Percentiles rank a stretch among this genome's conserved stretches.
Evolutionary conservation across 2,888 invertebrate species (phyloP).

Genomic region (Sarcophaga variegata): DNA sequence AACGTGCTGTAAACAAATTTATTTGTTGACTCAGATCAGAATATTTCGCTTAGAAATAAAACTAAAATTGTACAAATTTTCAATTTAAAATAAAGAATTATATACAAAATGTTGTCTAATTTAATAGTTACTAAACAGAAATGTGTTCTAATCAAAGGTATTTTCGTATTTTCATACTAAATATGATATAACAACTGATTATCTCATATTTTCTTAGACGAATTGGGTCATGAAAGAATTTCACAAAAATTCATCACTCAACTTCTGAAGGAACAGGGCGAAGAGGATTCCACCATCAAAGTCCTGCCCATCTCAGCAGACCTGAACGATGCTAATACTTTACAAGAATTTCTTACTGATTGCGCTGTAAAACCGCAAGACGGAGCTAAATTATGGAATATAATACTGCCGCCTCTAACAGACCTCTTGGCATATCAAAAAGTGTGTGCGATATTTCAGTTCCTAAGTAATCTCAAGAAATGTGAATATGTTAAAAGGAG

Average conservation of each 20-base stretch:
- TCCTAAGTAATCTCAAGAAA: constrained; percentile 75
- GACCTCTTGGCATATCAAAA: constrained; percentile 76
- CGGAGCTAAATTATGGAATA: constrained; percentile 71
- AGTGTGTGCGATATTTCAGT: constrained; percentile 75
- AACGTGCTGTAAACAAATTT: constrained; percentile 54
- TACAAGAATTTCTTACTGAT: constrained; percentile 72
- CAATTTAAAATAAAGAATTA: constrained; percentile 8
- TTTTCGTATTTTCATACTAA: constrained; percentile 37
- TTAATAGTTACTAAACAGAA: constrained; percentile 77
- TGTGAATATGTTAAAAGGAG: constrained; percentile 75
- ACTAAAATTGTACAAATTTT: not conserved
- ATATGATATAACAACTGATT: not conserved
- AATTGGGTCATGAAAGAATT: constrained; percentile 78
- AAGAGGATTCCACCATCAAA: constrained; percentile 73
- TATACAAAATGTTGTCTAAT: constrained; percentile 77
- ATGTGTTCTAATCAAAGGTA: constrained; percentile 80
- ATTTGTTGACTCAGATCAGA: not conserved
- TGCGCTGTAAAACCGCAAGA: constrained; percentile 62
- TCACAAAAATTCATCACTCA: constrained; percentile 76
- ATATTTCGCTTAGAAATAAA: not conserved
- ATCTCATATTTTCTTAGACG: constrained; percentile 73
- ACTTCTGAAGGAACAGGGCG: constrained; percentile 77
- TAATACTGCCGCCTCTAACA: constrained; percentile 78
- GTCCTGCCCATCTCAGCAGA: constrained; percentile 71
- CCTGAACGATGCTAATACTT: constrained; percentile 71